Conservation (phyloP, 2,888 invertebrate species). For the Ormia ochracea region DNA sequence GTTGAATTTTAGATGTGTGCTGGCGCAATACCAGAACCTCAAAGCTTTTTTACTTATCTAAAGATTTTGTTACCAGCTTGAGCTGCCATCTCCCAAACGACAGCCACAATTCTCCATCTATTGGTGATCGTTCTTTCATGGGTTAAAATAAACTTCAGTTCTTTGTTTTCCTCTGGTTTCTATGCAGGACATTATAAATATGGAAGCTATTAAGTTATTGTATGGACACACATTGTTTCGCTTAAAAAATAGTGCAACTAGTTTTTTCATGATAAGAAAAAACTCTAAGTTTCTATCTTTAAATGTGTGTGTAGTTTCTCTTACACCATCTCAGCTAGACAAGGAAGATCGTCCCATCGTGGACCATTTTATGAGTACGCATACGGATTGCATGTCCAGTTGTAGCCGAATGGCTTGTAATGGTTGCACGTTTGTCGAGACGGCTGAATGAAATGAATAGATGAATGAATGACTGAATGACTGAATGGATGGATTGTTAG, state of each 20-base stretch:
- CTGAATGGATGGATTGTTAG: background rate
- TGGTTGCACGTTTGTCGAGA: background rate
- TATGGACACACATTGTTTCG: slow-evolving; percentile 37
- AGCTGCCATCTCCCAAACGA: no score
- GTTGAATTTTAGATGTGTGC: no score
- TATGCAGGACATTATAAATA: slow-evolving; percentile 48
- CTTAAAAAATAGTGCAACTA: slow-evolving; percentile 32
- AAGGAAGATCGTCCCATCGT: slow-evolving; percentile 55
- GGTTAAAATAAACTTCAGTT: slow-evolving; percentile 8
- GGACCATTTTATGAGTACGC: slow-evolving; percentile 48
- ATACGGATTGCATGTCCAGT: slow-evolving; percentile 39
- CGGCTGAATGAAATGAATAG: background rate
- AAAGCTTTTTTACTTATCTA: no score
- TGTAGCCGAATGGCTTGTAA: slow-evolving; percentile 14
- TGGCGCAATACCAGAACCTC: no score
- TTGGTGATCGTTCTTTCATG: background rate
- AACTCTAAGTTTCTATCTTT: slow-evolving; percentile 7
- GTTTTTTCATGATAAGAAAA: slow-evolving; percentile 3
- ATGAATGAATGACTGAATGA: background rate
- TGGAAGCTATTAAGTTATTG: slow-evolving; percentile 49
- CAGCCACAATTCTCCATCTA: background rate
- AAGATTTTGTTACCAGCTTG: no score
- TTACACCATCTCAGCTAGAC: slow-evolving; percentile 4
- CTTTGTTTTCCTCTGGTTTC: background rate
- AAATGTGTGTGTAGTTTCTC: background rate